Evolutionary conservation across 2,113 vertebrate species (phyloP).

Genomic region (Jacana jacana): DNA sequence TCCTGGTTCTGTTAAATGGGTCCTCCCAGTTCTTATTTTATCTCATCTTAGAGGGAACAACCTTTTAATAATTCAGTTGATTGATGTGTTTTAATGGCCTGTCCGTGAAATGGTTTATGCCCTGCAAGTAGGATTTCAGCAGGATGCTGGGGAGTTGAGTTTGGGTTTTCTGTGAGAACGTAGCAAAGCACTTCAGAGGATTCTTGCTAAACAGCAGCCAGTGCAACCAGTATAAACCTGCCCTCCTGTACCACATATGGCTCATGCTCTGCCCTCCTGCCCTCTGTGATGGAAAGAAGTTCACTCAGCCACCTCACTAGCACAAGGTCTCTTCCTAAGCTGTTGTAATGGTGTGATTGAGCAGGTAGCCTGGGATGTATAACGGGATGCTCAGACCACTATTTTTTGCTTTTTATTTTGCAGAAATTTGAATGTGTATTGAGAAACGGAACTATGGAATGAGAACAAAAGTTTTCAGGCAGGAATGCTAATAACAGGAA

Average conservation of each 20-base stretch:
- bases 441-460: background rate
- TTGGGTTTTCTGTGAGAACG: background rate
- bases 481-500: background rate
- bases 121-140: background rate
- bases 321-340: background rate
- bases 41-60: background rate
- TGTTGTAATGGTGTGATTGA: background rate
- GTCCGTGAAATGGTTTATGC: background rate
- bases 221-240: background rate
- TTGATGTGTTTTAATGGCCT: background rate
- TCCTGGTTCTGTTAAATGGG: background rate
- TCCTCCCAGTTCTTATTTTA: background rate
- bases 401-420: rapidly evolving
- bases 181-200: background rate
- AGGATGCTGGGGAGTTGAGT: background rate
- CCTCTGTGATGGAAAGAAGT: background rate
- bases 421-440: background rate
- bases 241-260: rapidly evolving
- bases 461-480: background rate
- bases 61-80: background rate
- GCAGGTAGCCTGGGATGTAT: background rate
- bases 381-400: background rate
- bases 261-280: background rate
- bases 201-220: background rate
- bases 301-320: background rate